Percentiles rank a stretch among this genome's conserved stretches.
Conservation (phyloP, 2,888 invertebrate genomes). For the Neelides folsomi region DNA sequence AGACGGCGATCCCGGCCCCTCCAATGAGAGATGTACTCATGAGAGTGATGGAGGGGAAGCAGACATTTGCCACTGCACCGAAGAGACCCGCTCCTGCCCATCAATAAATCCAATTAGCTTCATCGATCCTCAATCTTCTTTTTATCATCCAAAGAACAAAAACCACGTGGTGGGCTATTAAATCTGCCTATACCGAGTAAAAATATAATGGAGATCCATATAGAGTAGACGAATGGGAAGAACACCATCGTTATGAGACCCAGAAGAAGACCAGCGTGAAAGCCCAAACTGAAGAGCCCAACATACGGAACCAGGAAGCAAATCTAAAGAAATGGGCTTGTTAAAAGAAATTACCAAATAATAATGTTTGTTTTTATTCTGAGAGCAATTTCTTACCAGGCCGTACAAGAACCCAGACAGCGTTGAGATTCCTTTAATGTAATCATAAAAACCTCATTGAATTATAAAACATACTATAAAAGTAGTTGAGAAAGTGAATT, state of each 20-base stretch:
- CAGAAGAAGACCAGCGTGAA: slow-evolving; percentile 57
- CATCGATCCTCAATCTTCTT: slow-evolving; percentile 11
- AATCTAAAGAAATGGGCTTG: slow-evolving; percentile 37
- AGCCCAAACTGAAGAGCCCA: slow-evolving; percentile 65
- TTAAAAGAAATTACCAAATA: too few species aligned
- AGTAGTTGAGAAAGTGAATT: not conserved
- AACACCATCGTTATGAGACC: slow-evolving; percentile 47
- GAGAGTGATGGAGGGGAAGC: slow-evolving; percentile 45
- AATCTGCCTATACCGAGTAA: too few species aligned
- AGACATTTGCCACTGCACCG: slow-evolving; percentile 30
- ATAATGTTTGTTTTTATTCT: too few species aligned
- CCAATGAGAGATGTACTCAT: slow-evolving; percentile 64
- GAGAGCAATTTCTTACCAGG: slow-evolving; percentile 36
- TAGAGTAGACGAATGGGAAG: slow-evolving; percentile 26
- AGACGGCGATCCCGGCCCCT: slow-evolving; percentile 54
- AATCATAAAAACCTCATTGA: not conserved
- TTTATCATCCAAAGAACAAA: not conserved
- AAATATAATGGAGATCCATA: slow-evolving; percentile 58
- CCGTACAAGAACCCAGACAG: slow-evolving; percentile 57
- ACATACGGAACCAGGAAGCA: slow-evolving; percentile 71
- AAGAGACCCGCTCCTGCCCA: slow-evolving; percentile 25
- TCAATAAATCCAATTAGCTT: not conserved
- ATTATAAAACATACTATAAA: not conserved
- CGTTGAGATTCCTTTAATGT: slow-evolving; percentile 21
- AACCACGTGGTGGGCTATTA: too few species aligned